phyloP scores from a whole-genome alignment of 2,797 vertebrate species.

The Danio aesculapii region DNA sequence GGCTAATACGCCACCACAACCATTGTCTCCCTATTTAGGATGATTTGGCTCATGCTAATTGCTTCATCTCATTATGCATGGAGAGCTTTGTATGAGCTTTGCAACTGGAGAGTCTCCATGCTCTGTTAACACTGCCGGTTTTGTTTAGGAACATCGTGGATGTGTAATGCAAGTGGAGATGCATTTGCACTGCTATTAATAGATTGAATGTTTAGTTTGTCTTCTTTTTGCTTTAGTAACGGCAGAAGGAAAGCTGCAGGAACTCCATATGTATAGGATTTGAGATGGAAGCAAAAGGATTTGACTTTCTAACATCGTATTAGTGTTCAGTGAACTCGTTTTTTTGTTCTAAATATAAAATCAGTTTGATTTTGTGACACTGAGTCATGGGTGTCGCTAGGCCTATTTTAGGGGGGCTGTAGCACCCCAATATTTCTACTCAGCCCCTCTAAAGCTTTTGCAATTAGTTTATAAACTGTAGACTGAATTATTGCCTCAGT shows the following conservation, averaged over 20 bases:
- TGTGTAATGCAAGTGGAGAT: constrained; percentile 1
- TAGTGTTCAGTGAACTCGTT: too few species aligned
- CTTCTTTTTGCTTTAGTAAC: background rate
- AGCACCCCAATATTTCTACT: too few species aligned
- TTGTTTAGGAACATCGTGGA: constrained; percentile 14
- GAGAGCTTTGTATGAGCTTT: constrained; percentile 50
- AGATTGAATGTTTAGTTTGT: background rate
- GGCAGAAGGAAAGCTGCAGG: background rate
- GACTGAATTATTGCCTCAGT: too few species aligned
- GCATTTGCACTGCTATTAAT: background rate
- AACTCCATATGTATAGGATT: background rate
- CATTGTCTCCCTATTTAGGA: constrained; percentile 55
- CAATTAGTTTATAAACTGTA: too few species aligned
- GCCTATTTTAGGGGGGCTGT: too few species aligned
- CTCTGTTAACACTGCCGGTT: constrained; percentile 7
- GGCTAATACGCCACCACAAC: constrained; percentile 50
- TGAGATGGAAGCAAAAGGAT: too few species aligned
- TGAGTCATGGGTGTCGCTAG: too few species aligned
- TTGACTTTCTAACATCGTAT: too few species aligned
- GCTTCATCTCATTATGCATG: constrained; percentile 62
- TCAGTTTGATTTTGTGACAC: too few species aligned
- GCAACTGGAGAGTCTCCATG: constrained; percentile 3
- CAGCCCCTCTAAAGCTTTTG: too few species aligned
- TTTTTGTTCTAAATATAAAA: too few species aligned
- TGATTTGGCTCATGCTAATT: constrained; percentile 61